Evolutionary conservation across 2,797 vertebrate genomes (phyloP).

Genomic region (Pterois miles): DNA sequence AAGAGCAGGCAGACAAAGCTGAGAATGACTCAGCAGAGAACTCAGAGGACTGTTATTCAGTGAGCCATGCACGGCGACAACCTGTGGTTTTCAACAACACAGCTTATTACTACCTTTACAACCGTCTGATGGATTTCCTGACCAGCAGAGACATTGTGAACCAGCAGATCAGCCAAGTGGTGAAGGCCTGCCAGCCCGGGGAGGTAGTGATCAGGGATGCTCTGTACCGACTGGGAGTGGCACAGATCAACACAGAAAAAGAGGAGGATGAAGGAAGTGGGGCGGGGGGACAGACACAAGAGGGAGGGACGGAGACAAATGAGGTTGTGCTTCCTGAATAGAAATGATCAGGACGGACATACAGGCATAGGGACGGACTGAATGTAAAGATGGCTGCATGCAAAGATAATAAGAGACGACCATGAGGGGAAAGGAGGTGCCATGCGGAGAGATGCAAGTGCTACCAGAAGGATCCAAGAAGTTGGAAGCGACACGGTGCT

Average conservation of each 20-base stretch:
- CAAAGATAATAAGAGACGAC: neutral
- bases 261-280: slow-evolving; percentile 76
- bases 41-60: neutral
- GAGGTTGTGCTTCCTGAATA: slow-evolving; percentile 60
- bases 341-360: slow-evolving; percentile 1
- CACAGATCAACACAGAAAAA: slow-evolving; percentile 92
- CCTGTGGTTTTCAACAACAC: slow-evolving; percentile 90
- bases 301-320: slow-evolving; percentile 30
- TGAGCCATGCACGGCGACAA: slow-evolving; percentile 58
- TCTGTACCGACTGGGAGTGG: slow-evolving; percentile 94
- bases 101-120: slow-evolving; percentile 97
- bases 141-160: slow-evolving; percentile 94
- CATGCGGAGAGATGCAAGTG: neutral
- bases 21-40: slow-evolving; percentile 11
- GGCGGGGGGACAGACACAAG: slow-evolving; percentile 43
- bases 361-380: neutral
- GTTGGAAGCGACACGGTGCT: neutral
- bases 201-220: slow-evolving; percentile 96
- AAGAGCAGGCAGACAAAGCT: neutral
- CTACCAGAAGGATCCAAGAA: neutral
- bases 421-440: neutral
- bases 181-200: slow-evolving; percentile 94
- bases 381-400: neutral
- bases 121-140: slow-evolving; percentile 95
- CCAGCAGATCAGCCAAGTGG: slow-evolving; percentile 91